Conservation (phyloP, 2,113 vertebrate species). For the Otis tarda region DNA sequence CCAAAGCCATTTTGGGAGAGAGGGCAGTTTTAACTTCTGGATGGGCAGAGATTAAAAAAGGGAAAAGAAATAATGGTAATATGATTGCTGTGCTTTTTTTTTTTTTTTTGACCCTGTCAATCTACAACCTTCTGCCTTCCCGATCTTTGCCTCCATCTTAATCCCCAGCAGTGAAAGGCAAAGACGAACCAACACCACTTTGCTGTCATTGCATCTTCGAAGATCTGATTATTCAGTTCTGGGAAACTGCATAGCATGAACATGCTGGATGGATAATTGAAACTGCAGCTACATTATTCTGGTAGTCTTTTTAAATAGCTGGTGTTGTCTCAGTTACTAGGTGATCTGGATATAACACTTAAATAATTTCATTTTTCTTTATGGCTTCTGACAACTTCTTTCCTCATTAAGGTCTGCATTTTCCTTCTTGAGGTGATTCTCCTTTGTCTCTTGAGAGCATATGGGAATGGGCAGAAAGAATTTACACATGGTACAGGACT, state of each 20-base stretch:
- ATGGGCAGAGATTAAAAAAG: neutral
- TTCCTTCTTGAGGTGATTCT: neutral
- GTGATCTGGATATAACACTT: neutral
- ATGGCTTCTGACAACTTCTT: slow-evolving; percentile 4
- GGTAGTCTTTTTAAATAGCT: neutral
- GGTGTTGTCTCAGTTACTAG: neutral
- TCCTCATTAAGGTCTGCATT: neutral
- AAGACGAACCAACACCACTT: neutral
- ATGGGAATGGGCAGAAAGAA: neutral
- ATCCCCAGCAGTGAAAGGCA: neutral
- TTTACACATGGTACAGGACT: neutral
- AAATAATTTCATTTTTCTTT: slow-evolving; percentile 21
- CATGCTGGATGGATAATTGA: neutral
- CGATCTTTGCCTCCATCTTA: neutral
- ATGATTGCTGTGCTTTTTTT: neutral
- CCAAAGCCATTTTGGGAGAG: neutral
- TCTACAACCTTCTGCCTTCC: neutral
- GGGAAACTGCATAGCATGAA: neutral
- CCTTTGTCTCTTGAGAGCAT: neutral
- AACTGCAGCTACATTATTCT: neutral
- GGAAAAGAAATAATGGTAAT: neutral
- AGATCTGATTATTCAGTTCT: neutral
- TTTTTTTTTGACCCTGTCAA: rapidly evolving
- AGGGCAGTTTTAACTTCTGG: neutral
- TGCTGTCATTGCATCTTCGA: neutral